Percentiles rank a stretch among this genome's conserved stretches.
These are phyloP conservation scores for Drosophila atroscutellata DNA, from an alignment of 2,888 invertebrate species.

Conservation along the genomic window DNA sequence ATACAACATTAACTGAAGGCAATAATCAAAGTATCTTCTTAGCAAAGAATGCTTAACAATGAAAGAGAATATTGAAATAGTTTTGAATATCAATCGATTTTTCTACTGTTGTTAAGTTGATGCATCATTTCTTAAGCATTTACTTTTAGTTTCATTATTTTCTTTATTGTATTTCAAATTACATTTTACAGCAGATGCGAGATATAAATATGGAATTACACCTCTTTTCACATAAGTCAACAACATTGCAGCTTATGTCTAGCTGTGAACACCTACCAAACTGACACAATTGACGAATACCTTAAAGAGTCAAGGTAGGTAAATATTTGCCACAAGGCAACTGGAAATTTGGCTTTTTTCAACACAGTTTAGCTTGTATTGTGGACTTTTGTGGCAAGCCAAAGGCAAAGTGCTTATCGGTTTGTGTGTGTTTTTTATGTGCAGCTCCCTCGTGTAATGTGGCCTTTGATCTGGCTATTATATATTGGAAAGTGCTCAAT, in stretches of 20 bases:
- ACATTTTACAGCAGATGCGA: background rate
- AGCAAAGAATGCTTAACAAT: background rate
- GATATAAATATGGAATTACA: background rate
- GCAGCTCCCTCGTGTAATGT: constrained; percentile 26
- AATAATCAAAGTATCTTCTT: background rate
- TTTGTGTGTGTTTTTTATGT: constrained; percentile 22
- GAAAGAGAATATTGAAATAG: background rate
- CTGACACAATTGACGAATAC: constrained; percentile 23
- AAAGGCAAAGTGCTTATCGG: constrained; percentile 65
- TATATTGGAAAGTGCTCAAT: constrained; percentile 56
- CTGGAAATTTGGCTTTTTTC: constrained; percentile 53
- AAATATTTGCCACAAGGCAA: constrained; percentile 57
- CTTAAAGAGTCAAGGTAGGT: constrained; percentile 41
- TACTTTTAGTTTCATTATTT: background rate
- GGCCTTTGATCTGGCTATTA: constrained; percentile 59
- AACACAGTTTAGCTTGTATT: constrained; percentile 57
- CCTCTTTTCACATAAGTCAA: background rate
- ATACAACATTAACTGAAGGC: background rate
- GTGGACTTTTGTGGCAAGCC: constrained; percentile 24
- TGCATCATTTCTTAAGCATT: background rate
- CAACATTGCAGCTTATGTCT: constrained; percentile 2
- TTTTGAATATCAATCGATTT: background rate
- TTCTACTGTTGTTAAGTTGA: background rate
- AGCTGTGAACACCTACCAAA: constrained; percentile 4
- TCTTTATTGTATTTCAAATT: background rate